A percentile compares a stretch with the other conserved stretches of the same genome.
Evolutionary conservation across 2,888 invertebrate species (phyloP).

Genomic region (Globia sparganii): DNA sequence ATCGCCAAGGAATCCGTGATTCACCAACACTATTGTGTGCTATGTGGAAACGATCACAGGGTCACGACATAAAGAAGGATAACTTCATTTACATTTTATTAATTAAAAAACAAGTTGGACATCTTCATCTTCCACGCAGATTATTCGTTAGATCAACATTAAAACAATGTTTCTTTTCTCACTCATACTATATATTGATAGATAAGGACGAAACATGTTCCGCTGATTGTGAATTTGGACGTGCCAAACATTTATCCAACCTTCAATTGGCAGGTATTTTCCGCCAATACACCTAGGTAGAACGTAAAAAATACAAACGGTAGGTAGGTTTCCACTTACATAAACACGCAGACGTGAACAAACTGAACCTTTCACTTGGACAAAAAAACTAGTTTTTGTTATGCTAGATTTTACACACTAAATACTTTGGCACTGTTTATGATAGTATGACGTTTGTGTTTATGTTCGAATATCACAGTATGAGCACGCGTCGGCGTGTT

Average conservation of each 20-base stretch:
- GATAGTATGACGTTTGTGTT: constrained; percentile 67
- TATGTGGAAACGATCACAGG: constrained; percentile 11
- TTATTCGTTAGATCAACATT: constrained; percentile 40
- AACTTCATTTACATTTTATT: constrained; percentile 36
- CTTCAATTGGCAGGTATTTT: constrained; percentile 64
- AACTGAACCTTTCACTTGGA: constrained; percentile 75
- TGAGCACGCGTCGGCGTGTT: constrained; percentile 64
- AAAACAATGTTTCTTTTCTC: constrained; percentile 44
- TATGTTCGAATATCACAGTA: constrained; percentile 46
- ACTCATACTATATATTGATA: constrained; percentile 50
- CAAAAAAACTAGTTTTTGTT: constrained; percentile 69
- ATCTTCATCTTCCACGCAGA: constrained; percentile 47
- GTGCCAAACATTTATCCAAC: constrained; percentile 56
- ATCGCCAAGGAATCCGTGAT: constrained; percentile 43
- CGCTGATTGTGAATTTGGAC: constrained; percentile 42
- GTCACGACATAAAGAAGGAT: constrained; percentile 33
- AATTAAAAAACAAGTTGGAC: constrained; percentile 55
- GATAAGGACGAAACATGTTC: constrained; percentile 62
- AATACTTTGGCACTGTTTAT: constrained; percentile 77
- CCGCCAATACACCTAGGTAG: constrained; percentile 47
- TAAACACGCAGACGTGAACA: constrained; percentile 72
- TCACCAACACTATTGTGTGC: background rate
- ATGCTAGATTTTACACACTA: constrained; percentile 73
- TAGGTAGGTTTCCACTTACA: constrained; percentile 81
- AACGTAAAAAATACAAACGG: constrained; percentile 64